Evolutionary conservation across 2,888 invertebrate genomes (phyloP), one percentile per base, ranked within the genome.

Genomic region (Leucozona laternaria): DNA sequence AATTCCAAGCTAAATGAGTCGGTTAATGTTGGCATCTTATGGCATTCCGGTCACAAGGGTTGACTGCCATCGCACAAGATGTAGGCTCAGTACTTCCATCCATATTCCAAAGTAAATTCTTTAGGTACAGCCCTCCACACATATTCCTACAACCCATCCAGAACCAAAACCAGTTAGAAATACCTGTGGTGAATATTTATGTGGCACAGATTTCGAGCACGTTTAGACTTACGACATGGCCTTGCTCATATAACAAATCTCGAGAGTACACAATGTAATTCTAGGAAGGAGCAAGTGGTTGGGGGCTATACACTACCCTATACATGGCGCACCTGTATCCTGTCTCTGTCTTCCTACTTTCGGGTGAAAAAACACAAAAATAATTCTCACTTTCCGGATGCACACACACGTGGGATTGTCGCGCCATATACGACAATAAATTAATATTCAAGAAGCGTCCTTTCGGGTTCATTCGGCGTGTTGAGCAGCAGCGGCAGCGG

Each of bases 161-260:
- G 4, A 28, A 0, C 5, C 6, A 28, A 13, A 22, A 25, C 60
- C 34, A 50, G 68, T 68, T 75, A 34, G 25, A 55, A 75, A 86
- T 86, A 86, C 86, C 86, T 86, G 86, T 86, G 82, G 86, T 73
- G 86, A 86, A 82, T 86, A 82, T 86, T 86, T 81, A 86, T 86
- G 82, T 75, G 86, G 64, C 82, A 79, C 64, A 86, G 86, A 86
- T 86, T 86, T 81, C 62, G n/a, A 58, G 82, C 82, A 86, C 86
- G 82, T 86, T 43, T 62, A 75, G 73, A 75, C 82, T 75, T 81
- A 75, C 85, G 73, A 73, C 85, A 77, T 80, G 85, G 85, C 77
- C 80, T 55, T 48, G 76, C 72, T 72, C 53, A 57, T 53, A 76
- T 66, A 76, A 20, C 80, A 85, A 76, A 85, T 81, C 85, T 85